Base-by-base conservation (phyloP, 2,888 invertebrate species). In the Tenthredo scrophulariae region DNA sequence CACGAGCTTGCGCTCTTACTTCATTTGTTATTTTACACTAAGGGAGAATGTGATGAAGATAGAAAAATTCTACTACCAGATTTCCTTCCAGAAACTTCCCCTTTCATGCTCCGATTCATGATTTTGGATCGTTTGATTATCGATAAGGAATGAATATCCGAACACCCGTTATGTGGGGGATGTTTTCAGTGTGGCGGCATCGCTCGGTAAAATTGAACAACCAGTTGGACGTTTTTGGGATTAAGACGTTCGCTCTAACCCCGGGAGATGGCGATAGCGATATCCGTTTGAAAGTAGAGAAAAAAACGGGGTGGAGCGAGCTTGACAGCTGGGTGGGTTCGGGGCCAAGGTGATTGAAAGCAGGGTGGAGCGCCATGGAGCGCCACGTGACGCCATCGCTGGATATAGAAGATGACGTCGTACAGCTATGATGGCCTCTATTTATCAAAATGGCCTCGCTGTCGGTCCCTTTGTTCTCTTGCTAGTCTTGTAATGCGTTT, bases 291-390 rank as follows among this genome's bases (percentile, higher is more conserved):
- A 87, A 86, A 86, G 67, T 85, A 74, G 84, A 85, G 84, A 89
- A 92, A 93, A 93, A 93, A 93, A 92, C 91, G 91, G 92, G 93
- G 93, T 93, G 93, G 93, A 93, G 93, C 93, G 90, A 91, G 89
- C 91, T 91, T 92, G 93, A 93, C 93, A 93, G 92, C 92, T 93
- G 94, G 94, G 94, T 93, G 93, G 93, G 93, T 93, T 93, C 91
- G 91, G 91, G 91, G 91, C 92, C 91, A 91, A 92, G 93, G 94
- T 95, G 95, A 95, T 95, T 95, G 95, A 95, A 94, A 94, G 94
- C 94, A 94, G 94, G 95, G 95, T 95, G 95, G 95, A 95, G 95
- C 92, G 93, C 92, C 93, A 93, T 95, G 95, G 95, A 95, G 94
- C 92, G 93, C 92, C 93, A 93, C 92, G 92, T 93, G 93, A 93